phyloP scores from a whole-genome alignment of 1,140 invertebrate genomes.

The Musca domestica region DNA sequence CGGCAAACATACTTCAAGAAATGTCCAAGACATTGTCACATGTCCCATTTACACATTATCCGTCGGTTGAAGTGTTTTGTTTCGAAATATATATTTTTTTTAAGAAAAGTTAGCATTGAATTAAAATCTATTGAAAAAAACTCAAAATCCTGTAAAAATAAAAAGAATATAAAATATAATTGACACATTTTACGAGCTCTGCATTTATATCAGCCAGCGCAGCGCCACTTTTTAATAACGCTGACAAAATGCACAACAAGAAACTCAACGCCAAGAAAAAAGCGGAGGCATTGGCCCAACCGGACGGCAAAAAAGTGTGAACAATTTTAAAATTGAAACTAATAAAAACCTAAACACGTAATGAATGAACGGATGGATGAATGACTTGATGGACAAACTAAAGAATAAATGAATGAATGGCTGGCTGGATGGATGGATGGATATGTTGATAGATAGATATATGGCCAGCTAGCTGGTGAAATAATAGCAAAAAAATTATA shows the following conservation, averaged over 20 bases:
- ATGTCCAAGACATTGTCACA: neutral
- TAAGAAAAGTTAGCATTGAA: neutral
- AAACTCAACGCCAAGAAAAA: neutral
- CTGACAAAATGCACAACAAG: neutral
- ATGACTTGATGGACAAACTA: neutral
- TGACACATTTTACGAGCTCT: conserved; percentile 1
- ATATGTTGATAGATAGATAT: too few relatives aligned
- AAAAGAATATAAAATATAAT: conserved; percentile 8
- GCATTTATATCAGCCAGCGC: too few relatives aligned
- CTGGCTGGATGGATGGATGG: neutral
- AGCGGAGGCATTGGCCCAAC: too few relatives aligned
- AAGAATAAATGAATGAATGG: too few relatives aligned
- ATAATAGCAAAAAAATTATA: too few relatives aligned
- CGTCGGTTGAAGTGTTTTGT: neutral
- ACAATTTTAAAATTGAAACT: neutral
- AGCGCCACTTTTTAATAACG: neutral
- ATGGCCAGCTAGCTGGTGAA: too few relatives aligned
- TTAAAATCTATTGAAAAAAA: neutral
- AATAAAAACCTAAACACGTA: conserved; percentile 12
- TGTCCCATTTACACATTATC: neutral
- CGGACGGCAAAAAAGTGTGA: neutral
- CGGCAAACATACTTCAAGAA: neutral
- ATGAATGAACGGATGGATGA: too few relatives aligned
- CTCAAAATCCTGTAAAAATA: neutral
- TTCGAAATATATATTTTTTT: neutral